Base-by-base conservation (phyloP, 1,140 invertebrate genomes). In the Philotrypesis tridentata region DNA sequence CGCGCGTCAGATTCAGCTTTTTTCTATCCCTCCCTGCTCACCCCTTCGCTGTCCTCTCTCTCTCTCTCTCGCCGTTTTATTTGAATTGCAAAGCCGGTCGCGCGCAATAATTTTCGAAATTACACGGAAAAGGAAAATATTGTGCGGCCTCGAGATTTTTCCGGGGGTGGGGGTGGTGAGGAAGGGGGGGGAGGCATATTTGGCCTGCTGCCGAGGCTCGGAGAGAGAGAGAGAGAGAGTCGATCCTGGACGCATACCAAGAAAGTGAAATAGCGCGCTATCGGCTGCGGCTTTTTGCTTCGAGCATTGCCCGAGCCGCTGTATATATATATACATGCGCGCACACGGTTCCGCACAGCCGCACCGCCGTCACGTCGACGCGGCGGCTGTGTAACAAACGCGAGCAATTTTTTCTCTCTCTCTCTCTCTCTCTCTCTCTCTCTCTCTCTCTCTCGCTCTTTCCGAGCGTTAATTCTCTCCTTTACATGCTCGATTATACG, bases 161-260 rank as follows among this genome's bases (percentile, higher is more conserved):
- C 80, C 72, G 37, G 80, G 84, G 87, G 83, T 86, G 84, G 87
- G 83, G 85, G 84, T 82, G 83, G 87, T 86, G 87, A 90, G n/a
- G n/a, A n/a, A n/a, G n/a, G n/a, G n/a, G n/a, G n/a, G n/a, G n/a
- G n/a, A n/a, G n/a, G n/a, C n/a, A 90, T 89, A 89, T 89, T 89
- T 88, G 87, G 87, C 84, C 76, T 85, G 31, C 84, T 88, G 87
- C 87, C 86, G 48, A 77, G 55, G 43, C 48, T 25, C 17, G n/a
- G n/a, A n/a, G n/a, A n/a, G n/a, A n/a, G n/a, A n/a, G n/a, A n/a
- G n/a, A n/a, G n/a, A n/a, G n/a, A n/a, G n/a, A 2, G 74, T 29
- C 71, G 48, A 48, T 60, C 27, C 82, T 87, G 87, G 83, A 85
- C 79, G 11, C 11, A 60, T n/a, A 85, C 84, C 86, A 88, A 85